These are phyloP conservation scores for Cherax destructor DNA, from an alignment of 1,140 invertebrate genomes.

Conservation along the genomic window DNA sequence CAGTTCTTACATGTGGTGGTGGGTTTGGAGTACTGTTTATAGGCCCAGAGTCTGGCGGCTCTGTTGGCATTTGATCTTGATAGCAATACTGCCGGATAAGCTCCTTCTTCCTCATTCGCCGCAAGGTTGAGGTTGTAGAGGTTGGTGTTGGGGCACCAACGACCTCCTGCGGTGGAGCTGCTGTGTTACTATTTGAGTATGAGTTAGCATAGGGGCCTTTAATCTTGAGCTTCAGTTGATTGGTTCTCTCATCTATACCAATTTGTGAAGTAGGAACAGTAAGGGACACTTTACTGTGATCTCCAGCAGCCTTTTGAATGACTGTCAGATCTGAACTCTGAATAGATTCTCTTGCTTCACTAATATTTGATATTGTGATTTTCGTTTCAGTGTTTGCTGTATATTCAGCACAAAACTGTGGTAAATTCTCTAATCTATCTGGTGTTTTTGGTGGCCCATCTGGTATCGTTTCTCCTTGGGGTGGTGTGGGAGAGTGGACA, in stretches of 20 bases:
- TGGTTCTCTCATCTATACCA: slow-evolving; percentile 74
- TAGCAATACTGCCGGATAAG: slow-evolving; percentile 89
- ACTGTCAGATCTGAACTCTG: slow-evolving; percentile 10
- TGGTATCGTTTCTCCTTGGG: slow-evolving; percentile 15
- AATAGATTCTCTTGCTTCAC: slow-evolving; percentile 25
- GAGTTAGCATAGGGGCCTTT: slow-evolving; percentile 83
- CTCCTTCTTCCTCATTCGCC: slow-evolving; percentile 93
- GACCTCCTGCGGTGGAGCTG: slow-evolving; percentile 69
- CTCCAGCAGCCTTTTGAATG: slow-evolving; percentile 13
- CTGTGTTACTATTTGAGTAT: slow-evolving; percentile 70
- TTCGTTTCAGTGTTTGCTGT: slow-evolving; percentile 23
- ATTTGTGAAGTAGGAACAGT: slow-evolving; percentile 50
- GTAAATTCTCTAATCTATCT: slow-evolving; percentile 16
- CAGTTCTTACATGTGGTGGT: slow-evolving; percentile 82
- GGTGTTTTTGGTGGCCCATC: slow-evolving; percentile 50
- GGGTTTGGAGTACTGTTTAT: slow-evolving; percentile 77
- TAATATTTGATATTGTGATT: slow-evolving; percentile 22
- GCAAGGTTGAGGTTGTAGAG: slow-evolving; percentile 83
- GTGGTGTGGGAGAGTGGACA: slow-evolving; percentile 60
- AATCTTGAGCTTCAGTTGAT: slow-evolving; percentile 92
- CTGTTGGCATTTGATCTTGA: slow-evolving; percentile 73
- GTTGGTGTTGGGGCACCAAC: slow-evolving; percentile 60
- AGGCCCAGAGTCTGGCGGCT: slow-evolving; percentile 34
- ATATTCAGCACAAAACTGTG: slow-evolving; percentile 19
- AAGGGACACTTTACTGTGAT: slow-evolving; percentile 34